Base-by-base conservation (phyloP, 2,888 invertebrate genomes). In the Eilema caniola region DNA sequence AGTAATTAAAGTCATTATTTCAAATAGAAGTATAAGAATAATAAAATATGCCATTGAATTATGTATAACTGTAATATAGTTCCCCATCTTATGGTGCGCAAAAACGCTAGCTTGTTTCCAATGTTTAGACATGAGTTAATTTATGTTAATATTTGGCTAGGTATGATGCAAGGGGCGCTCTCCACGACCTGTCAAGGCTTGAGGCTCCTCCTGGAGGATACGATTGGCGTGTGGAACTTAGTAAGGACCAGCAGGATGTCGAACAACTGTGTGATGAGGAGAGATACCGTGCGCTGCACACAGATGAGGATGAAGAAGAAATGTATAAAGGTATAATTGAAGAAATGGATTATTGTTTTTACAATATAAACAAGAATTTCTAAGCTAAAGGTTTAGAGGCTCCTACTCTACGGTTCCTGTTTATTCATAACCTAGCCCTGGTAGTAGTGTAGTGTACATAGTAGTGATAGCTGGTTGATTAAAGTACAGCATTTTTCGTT, bases 241-340 rank as follows among this genome's bases (percentile, higher is more conserved):
- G 97, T 62, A 96, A 96, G 81, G 97, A 97, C 63, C 98, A 98
- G 90, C 96, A 96, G 80, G 97, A 97, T 74, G 97, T 99, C 79
- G 99, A 99, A 92, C 97, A 97, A 86, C 95, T 98, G 69, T 99
- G 99, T 93, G 99, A 99, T 90, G 98, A 98, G 89, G 99, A 99
- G 95, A 96, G 99, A 63, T 99, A 99, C 93, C 96, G 97, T 74
- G 98, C 98, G 25, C 96, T 99, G 64, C 97, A 97, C 87, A 97
- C 97, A 72, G 98, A 98, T 92, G 97, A 99, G 86, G 97, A 97
- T 89, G 98, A 99, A 88, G 98, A 98, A 87, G 97, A 97, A 78
- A 96, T 98, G 95, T 98, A 98, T 92, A 98, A 98, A 97, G 99
- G 99, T 98, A 28, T 28, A 28, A 28, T 28, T 28, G 28, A 28